Evolutionary conservation across 2,113 vertebrate species (phyloP).

Genomic region (Vicugna pacos): DNA sequence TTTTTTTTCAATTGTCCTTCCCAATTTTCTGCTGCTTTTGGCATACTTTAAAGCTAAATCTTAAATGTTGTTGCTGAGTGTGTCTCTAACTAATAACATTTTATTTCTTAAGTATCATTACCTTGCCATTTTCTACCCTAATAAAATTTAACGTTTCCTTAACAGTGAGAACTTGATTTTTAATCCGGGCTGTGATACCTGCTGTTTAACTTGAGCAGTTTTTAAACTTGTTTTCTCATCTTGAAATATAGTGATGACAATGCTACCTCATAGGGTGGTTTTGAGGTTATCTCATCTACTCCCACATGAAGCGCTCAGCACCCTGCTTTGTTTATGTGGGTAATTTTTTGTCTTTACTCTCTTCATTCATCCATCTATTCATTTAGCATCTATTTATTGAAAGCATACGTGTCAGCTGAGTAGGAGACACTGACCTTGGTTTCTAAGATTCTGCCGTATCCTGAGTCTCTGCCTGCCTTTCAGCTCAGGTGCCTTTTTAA

Average conservation of each 20-base stretch:
- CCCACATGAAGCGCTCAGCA: not conserved
- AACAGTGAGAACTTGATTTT: not conserved
- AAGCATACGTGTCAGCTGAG: not conserved
- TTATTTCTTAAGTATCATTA: not conserved
- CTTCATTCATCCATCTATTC: not conserved
- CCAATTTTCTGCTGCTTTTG: not conserved
- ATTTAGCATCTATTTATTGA: slow-evolving; percentile 35
- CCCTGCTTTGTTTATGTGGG: not conserved
- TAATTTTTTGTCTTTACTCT: not conserved
- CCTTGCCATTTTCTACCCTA: not conserved
- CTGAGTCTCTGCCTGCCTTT: not conserved
- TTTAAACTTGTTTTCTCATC: not conserved
- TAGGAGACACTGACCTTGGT: not conserved
- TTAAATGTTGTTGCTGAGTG: not conserved
- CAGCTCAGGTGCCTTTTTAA: not conserved
- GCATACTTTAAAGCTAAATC: not conserved
- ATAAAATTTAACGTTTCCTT: slow-evolving; percentile 27
- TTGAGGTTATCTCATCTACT: not conserved
- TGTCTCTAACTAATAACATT: not conserved
- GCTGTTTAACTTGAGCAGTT: not conserved
- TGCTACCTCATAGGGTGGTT: not conserved
- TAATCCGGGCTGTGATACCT: not conserved
- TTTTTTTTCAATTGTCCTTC: not conserved
- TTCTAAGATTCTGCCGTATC: not conserved
- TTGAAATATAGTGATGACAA: not conserved